Evolutionary conservation across 2,888 invertebrate genomes (phyloP), one percentile per base, ranked within the genome.

Genomic region (Lasioglossum oenotherae): DNA sequence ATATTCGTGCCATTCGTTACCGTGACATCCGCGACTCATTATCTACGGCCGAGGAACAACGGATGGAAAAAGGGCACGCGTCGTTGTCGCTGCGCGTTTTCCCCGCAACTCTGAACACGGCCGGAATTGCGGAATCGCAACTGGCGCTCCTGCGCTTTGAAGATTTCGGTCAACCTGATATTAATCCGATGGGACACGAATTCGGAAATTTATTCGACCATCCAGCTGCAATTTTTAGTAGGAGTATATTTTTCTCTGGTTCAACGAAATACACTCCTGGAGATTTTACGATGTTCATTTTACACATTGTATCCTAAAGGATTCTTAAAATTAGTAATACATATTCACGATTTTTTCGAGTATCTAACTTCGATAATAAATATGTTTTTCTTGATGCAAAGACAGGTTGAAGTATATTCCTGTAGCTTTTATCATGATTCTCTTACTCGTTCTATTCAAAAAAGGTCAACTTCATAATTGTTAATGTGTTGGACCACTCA

Each of bases 1-100:
- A 89, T 87, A 89, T 89, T 82, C 87, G 67, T 19, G 72, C 77
- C 84, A 89, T 89, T 85, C 87, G 85, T 89, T 87, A 74, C 76
- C 78, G 74, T 85, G 87, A 84, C 87, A 80, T 79, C 74, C 85
- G 80, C 85, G 78, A 85, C 85, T 89, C 89, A 87, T 89, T 89
- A 89, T 87, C 87, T 71, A 78, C 69, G 79, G 64, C 57, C 77
- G 77, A 82, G 69, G 38, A 53, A 74, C 60, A 57, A 38, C 77
- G 57, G 74, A 69, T 67, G 41, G 67, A 49, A 80, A 76, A 79
- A 78, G 80, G 60, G 41, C 74, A 41, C 76, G 69, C 69, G 71
- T 82, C 77, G 71, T 85, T 71, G 79, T 60, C 27, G 16, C 71
- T 16, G 23, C 78, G 64, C 83, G 83, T 87, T 86, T 74, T 78